Evolutionary conservation across 2,797 vertebrate genomes (phyloP).

Genomic region (Urocyon cinereoargenteus): DNA sequence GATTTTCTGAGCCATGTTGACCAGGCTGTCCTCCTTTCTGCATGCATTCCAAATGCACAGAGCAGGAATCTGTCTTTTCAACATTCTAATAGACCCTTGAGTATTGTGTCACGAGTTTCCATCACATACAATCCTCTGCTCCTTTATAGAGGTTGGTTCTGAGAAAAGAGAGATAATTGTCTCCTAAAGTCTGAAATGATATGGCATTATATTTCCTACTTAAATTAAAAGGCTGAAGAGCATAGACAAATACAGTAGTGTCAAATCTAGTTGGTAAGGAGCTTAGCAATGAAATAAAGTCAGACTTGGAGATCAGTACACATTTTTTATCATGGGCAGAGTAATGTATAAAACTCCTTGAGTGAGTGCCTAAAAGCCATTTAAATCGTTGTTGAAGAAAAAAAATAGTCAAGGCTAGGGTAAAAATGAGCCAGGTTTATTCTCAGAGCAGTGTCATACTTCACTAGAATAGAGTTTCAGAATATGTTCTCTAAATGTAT

Average conservation of each 20-base stretch:
- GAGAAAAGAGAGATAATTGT: background rate
- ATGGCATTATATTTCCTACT: background rate
- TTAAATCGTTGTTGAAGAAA: conserved; percentile 51
- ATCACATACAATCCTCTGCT: background rate
- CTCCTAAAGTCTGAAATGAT: background rate
- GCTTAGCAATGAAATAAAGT: conserved; percentile 51
- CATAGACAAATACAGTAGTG: background rate
- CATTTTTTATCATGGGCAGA: background rate
- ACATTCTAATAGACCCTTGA: background rate
- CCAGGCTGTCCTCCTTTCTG: too few relatives aligned
- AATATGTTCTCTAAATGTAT: conserved; percentile 68
- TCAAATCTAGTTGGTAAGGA: background rate
- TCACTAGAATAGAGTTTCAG: conserved; percentile 36
- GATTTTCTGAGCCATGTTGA: background rate
- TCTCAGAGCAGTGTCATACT: conserved; percentile 29
- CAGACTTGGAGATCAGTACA: background rate
- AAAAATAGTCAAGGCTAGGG: background rate
- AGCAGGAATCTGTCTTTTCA: background rate
- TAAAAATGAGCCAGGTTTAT: conserved; percentile 69
- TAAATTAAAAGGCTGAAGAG: conserved; percentile 34
- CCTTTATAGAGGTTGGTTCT: background rate
- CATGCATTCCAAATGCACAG: background rate
- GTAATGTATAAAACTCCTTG: background rate
- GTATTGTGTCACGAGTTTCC: background rate
- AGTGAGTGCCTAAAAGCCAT: conserved; percentile 30